Conservation (phyloP, 2,888 invertebrate species). For the Smittia aterrima region DNA sequence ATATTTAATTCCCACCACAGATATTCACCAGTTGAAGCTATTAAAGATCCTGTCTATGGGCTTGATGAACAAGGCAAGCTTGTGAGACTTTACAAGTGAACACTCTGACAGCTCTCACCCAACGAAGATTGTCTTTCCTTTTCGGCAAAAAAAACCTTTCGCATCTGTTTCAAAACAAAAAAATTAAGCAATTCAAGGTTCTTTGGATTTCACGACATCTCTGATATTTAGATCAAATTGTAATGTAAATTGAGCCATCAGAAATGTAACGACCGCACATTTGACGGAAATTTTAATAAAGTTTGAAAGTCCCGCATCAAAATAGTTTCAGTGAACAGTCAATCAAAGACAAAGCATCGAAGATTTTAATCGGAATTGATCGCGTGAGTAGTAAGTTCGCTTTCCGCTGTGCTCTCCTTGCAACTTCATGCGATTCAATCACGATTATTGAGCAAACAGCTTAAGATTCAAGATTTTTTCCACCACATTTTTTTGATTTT, state of each 20-base stretch:
- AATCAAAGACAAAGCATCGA: background rate
- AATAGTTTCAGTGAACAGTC: background rate
- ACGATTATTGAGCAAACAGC: background rate
- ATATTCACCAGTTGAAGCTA: slow-evolving; percentile 52
- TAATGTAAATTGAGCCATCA: background rate
- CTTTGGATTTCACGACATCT: too few species aligned
- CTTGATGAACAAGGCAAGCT: slow-evolving; percentile 52
- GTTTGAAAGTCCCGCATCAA: background rate
- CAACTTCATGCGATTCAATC: background rate
- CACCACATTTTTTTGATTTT: background rate
- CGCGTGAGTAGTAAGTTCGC: background rate
- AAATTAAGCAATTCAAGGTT: too few species aligned
- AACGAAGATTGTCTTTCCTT: background rate
- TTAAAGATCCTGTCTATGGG: slow-evolving; percentile 52
- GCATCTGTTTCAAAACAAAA: background rate
- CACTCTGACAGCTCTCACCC: background rate
- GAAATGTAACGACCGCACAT: background rate
- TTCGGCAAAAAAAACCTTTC: background rate
- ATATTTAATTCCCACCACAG: slow-evolving; percentile 42
- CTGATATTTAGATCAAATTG: background rate
- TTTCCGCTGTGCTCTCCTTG: background rate
- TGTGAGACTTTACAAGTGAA: slow-evolving; percentile 48
- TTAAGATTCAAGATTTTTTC: background rate
- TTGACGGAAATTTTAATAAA: background rate
- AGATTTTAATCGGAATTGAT: background rate